Evolutionary conservation across 2,113 vertebrate species (phyloP).

Genomic region (Alosa alosa): DNA sequence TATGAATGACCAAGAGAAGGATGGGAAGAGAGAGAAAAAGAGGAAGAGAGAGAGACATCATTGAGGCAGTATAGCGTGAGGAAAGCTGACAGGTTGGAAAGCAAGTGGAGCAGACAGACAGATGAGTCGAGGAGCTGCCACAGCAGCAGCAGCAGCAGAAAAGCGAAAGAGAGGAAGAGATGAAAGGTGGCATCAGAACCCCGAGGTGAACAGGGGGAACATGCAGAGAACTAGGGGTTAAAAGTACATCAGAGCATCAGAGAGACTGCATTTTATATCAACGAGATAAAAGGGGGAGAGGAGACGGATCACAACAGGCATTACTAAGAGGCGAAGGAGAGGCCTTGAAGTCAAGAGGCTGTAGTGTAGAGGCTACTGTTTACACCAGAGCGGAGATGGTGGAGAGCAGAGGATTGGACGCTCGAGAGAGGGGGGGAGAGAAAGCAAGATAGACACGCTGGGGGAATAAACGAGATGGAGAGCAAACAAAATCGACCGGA

Average conservation of each 20-base stretch:
- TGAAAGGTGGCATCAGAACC: background rate
- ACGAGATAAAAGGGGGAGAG: background rate
- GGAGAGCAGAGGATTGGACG: background rate
- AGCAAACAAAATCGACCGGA: background rate
- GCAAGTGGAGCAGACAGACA: background rate
- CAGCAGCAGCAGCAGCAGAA: background rate
- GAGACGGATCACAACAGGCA: background rate
- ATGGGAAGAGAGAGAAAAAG: background rate
- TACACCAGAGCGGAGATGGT: background rate
- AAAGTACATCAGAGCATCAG: background rate
- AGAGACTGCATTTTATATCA: background rate
- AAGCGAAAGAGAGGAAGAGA: constrained; percentile 20
- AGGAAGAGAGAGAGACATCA: constrained; percentile 10
- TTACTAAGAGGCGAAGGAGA: background rate
- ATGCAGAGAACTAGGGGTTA: background rate
- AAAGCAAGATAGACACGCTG: background rate
- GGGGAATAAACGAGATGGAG: background rate
- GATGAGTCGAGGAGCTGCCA: background rate
- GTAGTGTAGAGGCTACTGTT: background rate
- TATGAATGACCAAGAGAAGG: constrained; percentile 16
- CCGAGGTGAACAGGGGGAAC: background rate
- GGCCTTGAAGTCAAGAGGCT: background rate
- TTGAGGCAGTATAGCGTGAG: background rate
- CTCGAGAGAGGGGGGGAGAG: background rate
- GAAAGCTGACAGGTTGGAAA: background rate